Conservation (phyloP, 2,888 invertebrate species). For the Drosophila affinis region DNA sequence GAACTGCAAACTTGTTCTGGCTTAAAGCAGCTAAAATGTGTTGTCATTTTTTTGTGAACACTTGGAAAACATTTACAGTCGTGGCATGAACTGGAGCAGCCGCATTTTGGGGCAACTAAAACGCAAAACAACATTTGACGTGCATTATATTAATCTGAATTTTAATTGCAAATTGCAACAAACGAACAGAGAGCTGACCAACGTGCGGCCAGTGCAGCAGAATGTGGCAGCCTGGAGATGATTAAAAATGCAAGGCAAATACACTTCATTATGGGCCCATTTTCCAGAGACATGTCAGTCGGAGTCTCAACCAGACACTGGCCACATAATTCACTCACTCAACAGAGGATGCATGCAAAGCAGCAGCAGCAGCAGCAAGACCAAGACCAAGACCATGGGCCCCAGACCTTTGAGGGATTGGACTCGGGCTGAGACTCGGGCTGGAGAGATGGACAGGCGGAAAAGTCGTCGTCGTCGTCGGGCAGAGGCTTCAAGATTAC, state of each 20-base stretch:
- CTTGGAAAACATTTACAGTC: constrained; percentile 63
- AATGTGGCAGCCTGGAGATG: constrained; percentile 44
- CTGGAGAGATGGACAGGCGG: constrained; percentile 1
- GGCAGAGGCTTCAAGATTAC: constrained; percentile 58
- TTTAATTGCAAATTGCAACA: constrained; percentile 72
- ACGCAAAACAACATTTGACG: constrained; percentile 44
- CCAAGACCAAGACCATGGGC: not conserved
- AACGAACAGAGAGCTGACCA: not conserved
- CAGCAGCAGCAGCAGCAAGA: not conserved
- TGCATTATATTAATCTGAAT: constrained; percentile 77
- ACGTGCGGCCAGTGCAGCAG: constrained; percentile 26
- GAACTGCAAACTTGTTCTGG: constrained; percentile 60
- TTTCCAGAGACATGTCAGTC: constrained; percentile 67
- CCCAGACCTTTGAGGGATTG: constrained; percentile 1
- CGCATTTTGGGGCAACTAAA: constrained; percentile 40
- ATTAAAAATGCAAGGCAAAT: constrained; percentile 73
- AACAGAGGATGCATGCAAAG: constrained; percentile 64
- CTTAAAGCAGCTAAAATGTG: constrained; percentile 39
- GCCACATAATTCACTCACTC: constrained; percentile 72
- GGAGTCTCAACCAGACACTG: constrained; percentile 40
- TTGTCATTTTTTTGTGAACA: constrained; percentile 48
- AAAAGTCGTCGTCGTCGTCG: constrained; percentile 12
- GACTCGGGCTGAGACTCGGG: not conserved
- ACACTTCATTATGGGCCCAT: constrained; percentile 77
- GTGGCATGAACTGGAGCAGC: constrained; percentile 44